Base-by-base conservation (phyloP, 2,113 vertebrate genomes). In the Synchiropus splendidus region DNA sequence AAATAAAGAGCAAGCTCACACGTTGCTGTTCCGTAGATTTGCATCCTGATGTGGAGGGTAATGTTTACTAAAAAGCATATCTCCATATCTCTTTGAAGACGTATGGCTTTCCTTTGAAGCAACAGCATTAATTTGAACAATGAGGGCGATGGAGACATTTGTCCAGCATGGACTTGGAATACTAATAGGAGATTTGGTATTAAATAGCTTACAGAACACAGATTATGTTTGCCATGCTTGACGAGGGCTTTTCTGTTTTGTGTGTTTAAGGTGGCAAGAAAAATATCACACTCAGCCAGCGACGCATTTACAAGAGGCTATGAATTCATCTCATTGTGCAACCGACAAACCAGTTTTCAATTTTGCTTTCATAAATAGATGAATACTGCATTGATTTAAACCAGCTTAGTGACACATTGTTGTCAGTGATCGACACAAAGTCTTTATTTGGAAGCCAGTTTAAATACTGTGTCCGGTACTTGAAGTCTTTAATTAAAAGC, bases 41-140 rank as follows among this genome's bases (percentile, higher is more conserved):
- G 44, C 52, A 67, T 73, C 54, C 63, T 40, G 39, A 70, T 54
- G 41, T 42, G 51, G 40, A 41, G 39, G 12, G 14, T 48, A 31
- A n/a, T 45, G 31, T 49, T 35, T 64, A 42, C 60, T 55, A 51
- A 42, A 49, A 48, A 47, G 31, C 33, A 21, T n/a, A 58, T 60
- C 64, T 67, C 48, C 54, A 51, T 64, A 34, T 30, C 41, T 14
- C 54, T 56, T 61, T 67, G 59, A 64, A 55, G 56, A 64, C 50
- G 10, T 66, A 42, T 46, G 40, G 30, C 42, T 40, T 42, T 58
- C 48, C 58, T 73, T 68, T 65, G 44, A 69, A 60, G 48, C 5
- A 2, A 44, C 10, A 45, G 10, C 35, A 45, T 51, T 52, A 63
- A 51, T 64, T 57, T 32, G 15, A 58, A 62, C 54, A 75, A 53